Base-by-base conservation (phyloP, 1,140 invertebrate genomes). In the Oryzaephilus surinamensis region DNA sequence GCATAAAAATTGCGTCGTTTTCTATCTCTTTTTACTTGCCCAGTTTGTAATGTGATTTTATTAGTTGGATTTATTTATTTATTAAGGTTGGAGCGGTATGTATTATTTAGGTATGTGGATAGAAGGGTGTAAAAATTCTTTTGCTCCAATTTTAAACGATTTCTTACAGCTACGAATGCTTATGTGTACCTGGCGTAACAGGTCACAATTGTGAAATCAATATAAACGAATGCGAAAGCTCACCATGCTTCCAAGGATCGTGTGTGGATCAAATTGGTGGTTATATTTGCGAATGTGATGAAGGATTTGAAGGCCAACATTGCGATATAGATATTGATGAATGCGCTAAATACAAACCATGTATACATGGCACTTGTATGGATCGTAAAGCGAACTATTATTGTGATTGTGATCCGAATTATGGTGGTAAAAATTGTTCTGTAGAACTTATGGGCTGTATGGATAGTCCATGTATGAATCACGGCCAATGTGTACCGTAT, bases 401-500 rank as follows among this genome's bases (percentile, higher is more conserved):
- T 42, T 96, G 91, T 63, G 70, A 72, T 11, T 96, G 92, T 63
- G 69, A 75, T 28, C 51, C 69, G 2, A 77, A 74, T 31, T 95
- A 80, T 67, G 91, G 89, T 14, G 91, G 90, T 1, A 92, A 90
- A 60, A 95, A 95, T 64, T 97, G 93, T 62, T 87, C 84, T 1
- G 85, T 91, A 4, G 69, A 70, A 34, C 65, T 93, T 43, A 71
- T 66, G 32, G 89, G 84, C 2, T 93, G 89, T 60, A 60, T 64
- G 2, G 62, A 64, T 31, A 76, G 75, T 48, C 71, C 72, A 0
- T 97, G 93, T 63, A 63, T 76, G 19, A 90, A 95, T 65, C 72
- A 73, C 31, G 91, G 89, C 32, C 79, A 76, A 4, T 97, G 92
- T 60, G 72, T 69, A 49, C 84, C 89, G 0, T 86, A 80, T 61